Conservation (phyloP, 1,140 invertebrate genomes). For the Oreohelix idahoensis region DNA sequence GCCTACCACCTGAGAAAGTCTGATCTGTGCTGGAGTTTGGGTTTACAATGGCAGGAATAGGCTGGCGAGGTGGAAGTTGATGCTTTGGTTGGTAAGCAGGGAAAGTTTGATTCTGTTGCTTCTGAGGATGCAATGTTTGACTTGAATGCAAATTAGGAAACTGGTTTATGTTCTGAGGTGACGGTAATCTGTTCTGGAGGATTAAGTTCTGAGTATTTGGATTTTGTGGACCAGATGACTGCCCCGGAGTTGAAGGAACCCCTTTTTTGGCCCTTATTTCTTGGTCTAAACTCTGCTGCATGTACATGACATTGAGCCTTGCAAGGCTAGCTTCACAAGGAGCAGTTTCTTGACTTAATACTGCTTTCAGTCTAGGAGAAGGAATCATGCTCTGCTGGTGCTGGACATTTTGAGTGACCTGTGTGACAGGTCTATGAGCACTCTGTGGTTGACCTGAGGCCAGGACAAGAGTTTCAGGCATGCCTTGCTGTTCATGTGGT, state of each 20-base stretch:
- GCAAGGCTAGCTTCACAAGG: slow-evolving; percentile 27
- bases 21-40: not conserved
- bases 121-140: not conserved
- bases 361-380: not conserved
- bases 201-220: not conserved
- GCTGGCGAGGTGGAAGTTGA: slow-evolving; percentile 26
- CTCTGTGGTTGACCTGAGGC: not conserved
- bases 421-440: not conserved
- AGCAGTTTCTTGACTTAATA: not conserved
- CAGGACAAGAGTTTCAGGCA: not conserved
- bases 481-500: not conserved
- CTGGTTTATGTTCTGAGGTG: not conserved
- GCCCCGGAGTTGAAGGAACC: not conserved
- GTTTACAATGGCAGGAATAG: slow-evolving; percentile 22
- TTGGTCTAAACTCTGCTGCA: slow-evolving; percentile 34
- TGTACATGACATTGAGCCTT: slow-evolving; percentile 27
- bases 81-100: slow-evolving; percentile 9
- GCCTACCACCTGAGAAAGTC: not conserved
- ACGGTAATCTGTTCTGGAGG: not conserved
- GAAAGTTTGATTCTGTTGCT: not conserved
- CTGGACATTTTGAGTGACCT: not conserved
- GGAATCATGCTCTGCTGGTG: not conserved
- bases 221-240: not conserved
- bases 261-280: slow-evolving; percentile 39
- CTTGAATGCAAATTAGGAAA: not conserved